Evolutionary conservation across 2,888 invertebrate genomes (phyloP).

Genomic region (Matsumyia berberina): DNA sequence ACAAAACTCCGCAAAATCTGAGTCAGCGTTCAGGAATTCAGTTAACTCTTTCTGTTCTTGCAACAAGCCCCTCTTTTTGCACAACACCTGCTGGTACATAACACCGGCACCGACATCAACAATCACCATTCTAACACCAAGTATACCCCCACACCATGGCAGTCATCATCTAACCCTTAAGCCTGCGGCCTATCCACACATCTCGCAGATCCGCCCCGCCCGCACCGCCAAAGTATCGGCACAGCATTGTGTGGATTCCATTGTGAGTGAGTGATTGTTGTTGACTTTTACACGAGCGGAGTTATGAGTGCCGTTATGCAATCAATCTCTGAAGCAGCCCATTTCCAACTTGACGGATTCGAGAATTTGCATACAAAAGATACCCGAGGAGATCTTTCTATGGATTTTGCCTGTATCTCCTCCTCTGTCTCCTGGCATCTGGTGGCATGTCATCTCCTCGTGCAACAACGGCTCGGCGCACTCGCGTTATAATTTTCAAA

Average conservation of each 20-base stretch:
- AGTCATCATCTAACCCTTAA: slow-evolving; percentile 36
- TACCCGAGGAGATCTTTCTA: slow-evolving; percentile 62
- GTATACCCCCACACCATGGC: slow-evolving; percentile 6
- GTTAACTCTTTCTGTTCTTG: neutral
- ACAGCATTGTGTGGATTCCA: slow-evolving; percentile 40
- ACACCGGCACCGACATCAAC: slow-evolving; percentile 55
- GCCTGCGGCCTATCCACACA: slow-evolving; percentile 53
- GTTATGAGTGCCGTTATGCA: slow-evolving; percentile 75
- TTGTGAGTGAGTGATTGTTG: slow-evolving; percentile 73
- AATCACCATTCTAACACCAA: slow-evolving; percentile 7
- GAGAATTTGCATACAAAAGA: slow-evolving; percentile 75
- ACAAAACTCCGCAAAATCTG: no score
- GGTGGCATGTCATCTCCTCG: slow-evolving; percentile 6
- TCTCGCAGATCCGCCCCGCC: slow-evolving; percentile 11
- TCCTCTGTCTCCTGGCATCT: neutral
- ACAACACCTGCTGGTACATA: slow-evolving; percentile 60
- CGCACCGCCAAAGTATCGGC: slow-evolving; percentile 15
- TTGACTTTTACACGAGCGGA: slow-evolving; percentile 70
- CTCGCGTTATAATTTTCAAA: slow-evolving; percentile 32
- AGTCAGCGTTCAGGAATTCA: neutral
- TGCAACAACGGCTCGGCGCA: slow-evolving; percentile 15
- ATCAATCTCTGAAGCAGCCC: slow-evolving; percentile 73
- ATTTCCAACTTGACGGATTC: slow-evolving; percentile 66
- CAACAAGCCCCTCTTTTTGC: slow-evolving; percentile 28
- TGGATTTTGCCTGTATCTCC: slow-evolving; percentile 14